Percentiles rank a stretch among this genome's conserved stretches.
phyloP scores from a whole-genome alignment of 2,797 vertebrate species.

The Pipistrellus pipistrellus region DNA sequence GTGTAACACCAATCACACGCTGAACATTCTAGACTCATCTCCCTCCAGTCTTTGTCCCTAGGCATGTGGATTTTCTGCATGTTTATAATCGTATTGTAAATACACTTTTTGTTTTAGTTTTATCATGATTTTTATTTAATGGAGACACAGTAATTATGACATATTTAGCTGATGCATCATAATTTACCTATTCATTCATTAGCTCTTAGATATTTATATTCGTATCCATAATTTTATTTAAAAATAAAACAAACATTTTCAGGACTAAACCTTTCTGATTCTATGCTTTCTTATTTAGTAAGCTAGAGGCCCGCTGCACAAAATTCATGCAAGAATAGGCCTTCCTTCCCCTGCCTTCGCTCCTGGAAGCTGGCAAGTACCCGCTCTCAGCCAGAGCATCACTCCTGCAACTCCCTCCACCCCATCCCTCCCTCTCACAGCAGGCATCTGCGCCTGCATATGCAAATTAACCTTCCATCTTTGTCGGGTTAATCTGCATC shows the following conservation, averaged over 20 bases:
- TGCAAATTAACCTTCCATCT: no score
- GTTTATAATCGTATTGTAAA: not conserved
- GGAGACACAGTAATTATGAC: slow-evolving; percentile 4
- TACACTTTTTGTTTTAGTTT: not conserved
- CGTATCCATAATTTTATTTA: not conserved
- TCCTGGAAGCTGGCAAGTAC: no score
- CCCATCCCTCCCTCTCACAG: no score
- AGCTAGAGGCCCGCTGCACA: not conserved
- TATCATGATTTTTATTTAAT: slow-evolving; percentile 44
- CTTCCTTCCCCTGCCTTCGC: no score
- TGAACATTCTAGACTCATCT: not conserved
- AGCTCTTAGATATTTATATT: not conserved
- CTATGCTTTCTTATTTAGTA: slow-evolving; percentile 39
- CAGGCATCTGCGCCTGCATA: no score
- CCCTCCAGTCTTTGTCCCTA: not conserved
- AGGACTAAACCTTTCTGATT: not conserved
- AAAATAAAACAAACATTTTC: slow-evolving; percentile 49
- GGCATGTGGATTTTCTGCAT: not conserved
- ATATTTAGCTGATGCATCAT: not conserved
- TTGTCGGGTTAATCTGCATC: no score
- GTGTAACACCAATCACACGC: not conserved
- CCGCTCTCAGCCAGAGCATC: no score
- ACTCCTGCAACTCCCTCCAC: no score
- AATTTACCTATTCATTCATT: not conserved
- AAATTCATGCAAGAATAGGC: no score